phyloP scores from a whole-genome alignment of 2,113 vertebrate genomes.

The Columba livia region DNA sequence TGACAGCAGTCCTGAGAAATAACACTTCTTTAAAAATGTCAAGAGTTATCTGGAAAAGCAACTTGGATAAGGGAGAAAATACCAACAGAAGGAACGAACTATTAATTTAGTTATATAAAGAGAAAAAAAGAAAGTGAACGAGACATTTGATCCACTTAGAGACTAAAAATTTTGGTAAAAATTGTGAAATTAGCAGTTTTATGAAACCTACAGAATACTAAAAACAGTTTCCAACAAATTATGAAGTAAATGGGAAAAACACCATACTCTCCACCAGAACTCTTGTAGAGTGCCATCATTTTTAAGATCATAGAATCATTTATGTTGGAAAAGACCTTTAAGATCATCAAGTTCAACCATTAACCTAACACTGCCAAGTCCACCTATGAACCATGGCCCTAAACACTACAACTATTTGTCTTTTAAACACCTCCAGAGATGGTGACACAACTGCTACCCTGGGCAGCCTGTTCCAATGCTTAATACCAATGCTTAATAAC shows the following conservation, averaged over 20 bases:
- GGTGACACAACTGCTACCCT: no score
- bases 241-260: not conserved
- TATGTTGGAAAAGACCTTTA: not conserved
- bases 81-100: not conserved
- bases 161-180: not conserved
- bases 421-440: not conserved
- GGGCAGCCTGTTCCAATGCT: no score
- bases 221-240: not conserved
- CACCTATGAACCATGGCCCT: no score
- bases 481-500: no score
- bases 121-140: not conserved
- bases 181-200: not conserved
- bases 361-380: no score
- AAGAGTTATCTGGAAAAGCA: not conserved
- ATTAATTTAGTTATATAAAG: not conserved
- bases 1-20: not conserved
- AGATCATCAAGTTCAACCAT: not conserved
- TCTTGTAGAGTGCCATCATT: not conserved
- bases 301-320: not conserved
- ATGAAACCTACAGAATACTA: not conserved
- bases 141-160: not conserved
- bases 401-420: no score
- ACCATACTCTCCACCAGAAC: not conserved
- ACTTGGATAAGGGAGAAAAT: not conserved
- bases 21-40: not conserved